These are phyloP conservation scores for Saguinus midas DNA, from an alignment of 2,113 vertebrate species.

Conservation along the genomic window DNA sequence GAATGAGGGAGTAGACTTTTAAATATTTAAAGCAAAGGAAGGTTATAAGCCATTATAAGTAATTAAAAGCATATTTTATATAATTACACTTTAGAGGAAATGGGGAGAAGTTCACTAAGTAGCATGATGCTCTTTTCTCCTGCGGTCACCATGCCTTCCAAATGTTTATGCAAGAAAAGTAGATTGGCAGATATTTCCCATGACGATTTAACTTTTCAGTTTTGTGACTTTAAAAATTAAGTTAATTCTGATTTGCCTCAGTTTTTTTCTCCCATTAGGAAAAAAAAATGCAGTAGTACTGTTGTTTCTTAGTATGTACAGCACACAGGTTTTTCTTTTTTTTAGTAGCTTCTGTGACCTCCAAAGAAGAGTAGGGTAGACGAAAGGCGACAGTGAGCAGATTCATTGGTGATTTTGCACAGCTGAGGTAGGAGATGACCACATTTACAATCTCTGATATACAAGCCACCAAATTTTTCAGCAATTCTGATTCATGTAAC, in stretches of 20 bases:
- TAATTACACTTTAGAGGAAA: constrained; percentile 34
- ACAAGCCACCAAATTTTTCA: neutral
- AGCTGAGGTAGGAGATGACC: constrained; percentile 21
- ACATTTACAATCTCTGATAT: constrained; percentile 34
- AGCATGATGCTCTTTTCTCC: neutral
- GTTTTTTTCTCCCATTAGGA: constrained; percentile 4
- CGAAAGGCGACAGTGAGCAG: neutral
- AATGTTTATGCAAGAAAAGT: constrained; percentile 37
- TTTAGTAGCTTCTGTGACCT: neutral
- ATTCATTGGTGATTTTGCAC: constrained; percentile 16
- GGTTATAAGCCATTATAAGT: constrained; percentile 25
- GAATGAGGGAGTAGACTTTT: constrained; percentile 14
- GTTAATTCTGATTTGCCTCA: constrained; percentile 39
- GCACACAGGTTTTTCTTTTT: neutral
- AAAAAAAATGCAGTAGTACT: neutral
- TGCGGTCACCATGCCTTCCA: neutral
- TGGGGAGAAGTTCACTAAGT: constrained; percentile 22
- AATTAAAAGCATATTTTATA: constrained; percentile 44
- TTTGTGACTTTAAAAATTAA: constrained; percentile 43
- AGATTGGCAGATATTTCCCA: neutral
- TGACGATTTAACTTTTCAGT: constrained; percentile 16
- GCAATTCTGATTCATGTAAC: neutral
- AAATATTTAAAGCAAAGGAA: constrained; percentile 55
- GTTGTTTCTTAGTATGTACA: neutral
- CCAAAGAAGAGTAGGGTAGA: neutral